Base-by-base conservation (phyloP, 2,113 vertebrate genomes). In the Hiodon tergisus region DNA sequence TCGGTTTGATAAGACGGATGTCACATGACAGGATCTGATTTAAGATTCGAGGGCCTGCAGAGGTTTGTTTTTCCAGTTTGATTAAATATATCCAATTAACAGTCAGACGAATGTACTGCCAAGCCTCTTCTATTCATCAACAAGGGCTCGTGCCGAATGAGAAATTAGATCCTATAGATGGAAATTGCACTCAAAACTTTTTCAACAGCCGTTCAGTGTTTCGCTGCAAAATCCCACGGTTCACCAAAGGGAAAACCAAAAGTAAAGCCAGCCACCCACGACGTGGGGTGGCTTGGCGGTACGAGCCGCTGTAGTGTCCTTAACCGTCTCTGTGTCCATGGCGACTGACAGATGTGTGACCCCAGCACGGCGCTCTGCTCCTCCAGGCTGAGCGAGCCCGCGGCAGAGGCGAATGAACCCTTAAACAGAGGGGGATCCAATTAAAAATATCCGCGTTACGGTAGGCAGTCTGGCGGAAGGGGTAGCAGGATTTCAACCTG, bases 1-100 rank as follows among this genome's bases (percentile, higher is more conserved):
- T 55, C 16, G 55, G 31, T 74, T 46, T 67, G 73, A 58, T 31
- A 31, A 31, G 31, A 54, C 52, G 31, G 73, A 67, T 55, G 48
- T 5, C 46, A 11, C 31, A 46, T 10, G 53, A 58, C 31, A 47
- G 63, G 17, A 9, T 67, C 11, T 48, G 71, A 4, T 59, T 62
- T 59, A 72, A 13, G 48, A 72, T 50, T 10, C 47, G 5, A 62
- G 62, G 65, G 17, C 72, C 11, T 50, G 46, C 50, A 31, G 59
- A 52, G 50, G 48, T 50, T 4, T 17, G 6, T 48, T 14, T 73
- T 73, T 65, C 63, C 73, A 11, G 16, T 58, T 46, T 67, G 53
- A 67, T 74, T 67, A 47, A 67, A 55, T 55, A 16, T 54, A 54
- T 50, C 63, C 46, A 58, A 57, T 74, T 74, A 57, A 67, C 61